These are phyloP conservation scores for Gymnoscelis rufifasciata DNA, from an alignment of 2,888 invertebrate genomes.

Conservation along the genomic window DNA sequence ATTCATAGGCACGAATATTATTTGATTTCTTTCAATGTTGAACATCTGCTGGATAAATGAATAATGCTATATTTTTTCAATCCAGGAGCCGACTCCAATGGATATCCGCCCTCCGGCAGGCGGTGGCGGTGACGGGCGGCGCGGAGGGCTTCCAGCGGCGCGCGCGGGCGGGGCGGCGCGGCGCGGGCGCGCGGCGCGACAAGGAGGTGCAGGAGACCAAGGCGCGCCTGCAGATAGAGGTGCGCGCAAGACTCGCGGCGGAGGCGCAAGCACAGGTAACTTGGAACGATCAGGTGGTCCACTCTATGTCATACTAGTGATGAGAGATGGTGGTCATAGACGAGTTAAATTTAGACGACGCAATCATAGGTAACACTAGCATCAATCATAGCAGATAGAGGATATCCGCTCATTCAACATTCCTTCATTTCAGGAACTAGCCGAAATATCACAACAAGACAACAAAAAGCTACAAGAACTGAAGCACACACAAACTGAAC, in stretches of 20 bases:
- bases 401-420: too few species aligned
- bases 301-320: too few species aligned
- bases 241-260: conserved; percentile 79
- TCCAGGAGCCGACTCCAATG: conserved; percentile 84
- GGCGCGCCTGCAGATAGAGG: conserved; percentile 82
- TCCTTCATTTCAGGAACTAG: conserved; percentile 77
- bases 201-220: conserved; percentile 80
- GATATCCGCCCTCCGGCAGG: conserved; percentile 86
- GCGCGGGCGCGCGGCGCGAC: conserved; percentile 76
- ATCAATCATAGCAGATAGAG: too few species aligned
- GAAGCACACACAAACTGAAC: conserved; percentile 82
- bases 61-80: too few species aligned
- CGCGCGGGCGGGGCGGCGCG: conserved; percentile 69
- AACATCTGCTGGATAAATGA: too few species aligned
- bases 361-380: too few species aligned
- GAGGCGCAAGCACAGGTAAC: conserved; percentile 76
- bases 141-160: conserved; percentile 85
- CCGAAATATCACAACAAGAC: conserved; percentile 84
- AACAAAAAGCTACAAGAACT: conserved; percentile 85
- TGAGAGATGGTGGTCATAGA: too few species aligned
- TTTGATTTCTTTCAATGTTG: too few species aligned
- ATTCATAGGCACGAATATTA: too few species aligned
- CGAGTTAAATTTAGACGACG: too few species aligned
- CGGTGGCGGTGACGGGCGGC: conserved; percentile 84
- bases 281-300: too few species aligned